Conservation (phyloP, 2,888 invertebrate genomes). For the Agonum fuliginosum region DNA sequence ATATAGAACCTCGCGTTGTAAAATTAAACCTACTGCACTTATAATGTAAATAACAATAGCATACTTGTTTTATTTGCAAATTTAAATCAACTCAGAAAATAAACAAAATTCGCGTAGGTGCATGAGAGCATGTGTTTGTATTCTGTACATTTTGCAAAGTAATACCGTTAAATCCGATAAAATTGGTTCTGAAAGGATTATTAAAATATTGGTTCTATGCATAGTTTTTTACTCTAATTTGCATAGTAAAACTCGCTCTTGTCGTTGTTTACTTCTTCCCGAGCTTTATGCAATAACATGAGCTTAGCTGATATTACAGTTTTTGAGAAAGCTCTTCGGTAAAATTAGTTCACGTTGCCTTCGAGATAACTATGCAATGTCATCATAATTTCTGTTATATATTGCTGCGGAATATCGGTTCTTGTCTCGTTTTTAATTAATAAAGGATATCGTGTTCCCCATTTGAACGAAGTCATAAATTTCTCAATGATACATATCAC, state of each 20-base stretch:
- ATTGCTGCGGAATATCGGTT: slow-evolving; percentile 35
- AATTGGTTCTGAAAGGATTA: background rate
- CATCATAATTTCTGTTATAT: slow-evolving; percentile 39
- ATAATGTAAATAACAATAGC: no score
- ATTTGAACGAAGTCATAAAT: slow-evolving; percentile 40
- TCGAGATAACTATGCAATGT: slow-evolving; percentile 16
- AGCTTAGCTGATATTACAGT: slow-evolving; percentile 28
- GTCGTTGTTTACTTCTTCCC: background rate
- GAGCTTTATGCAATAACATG: slow-evolving; percentile 17
- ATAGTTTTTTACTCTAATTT: background rate
- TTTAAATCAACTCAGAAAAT: no score
- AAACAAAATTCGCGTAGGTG: no score
- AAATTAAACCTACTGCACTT: no score
- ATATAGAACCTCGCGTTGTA: no score
- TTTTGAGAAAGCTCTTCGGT: background rate
- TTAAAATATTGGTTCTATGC: background rate
- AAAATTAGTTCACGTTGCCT: background rate
- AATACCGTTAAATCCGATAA: no score
- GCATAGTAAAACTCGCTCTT: background rate
- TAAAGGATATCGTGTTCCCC: slow-evolving; percentile 47
- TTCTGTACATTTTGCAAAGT: no score
- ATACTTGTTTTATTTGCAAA: no score
- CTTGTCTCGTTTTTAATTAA: slow-evolving; percentile 55
- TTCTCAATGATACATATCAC: slow-evolving; percentile 26
- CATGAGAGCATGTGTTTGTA: no score